These are phyloP conservation scores for Encarsia formosa DNA, from an alignment of 2,888 invertebrate genomes.

Conservation along the genomic window DNA sequence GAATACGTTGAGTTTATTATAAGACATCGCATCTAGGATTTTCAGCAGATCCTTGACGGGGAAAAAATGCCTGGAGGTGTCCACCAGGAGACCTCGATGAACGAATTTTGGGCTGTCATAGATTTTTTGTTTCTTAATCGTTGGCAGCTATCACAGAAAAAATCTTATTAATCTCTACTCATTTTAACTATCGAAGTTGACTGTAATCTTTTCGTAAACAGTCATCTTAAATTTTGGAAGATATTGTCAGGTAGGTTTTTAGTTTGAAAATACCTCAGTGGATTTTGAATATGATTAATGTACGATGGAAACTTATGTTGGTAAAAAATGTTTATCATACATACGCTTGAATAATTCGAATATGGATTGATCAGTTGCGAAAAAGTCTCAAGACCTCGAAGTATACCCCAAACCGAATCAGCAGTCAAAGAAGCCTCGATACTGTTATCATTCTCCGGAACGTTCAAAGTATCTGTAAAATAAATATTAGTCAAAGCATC, in stretches of 20 bases:
- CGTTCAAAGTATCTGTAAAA: slow-evolving; percentile 7
- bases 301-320: no score
- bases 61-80: slow-evolving; percentile 83
- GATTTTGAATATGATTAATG: no score
- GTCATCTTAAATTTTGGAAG: no score
- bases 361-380: slow-evolving; percentile 60
- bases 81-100: slow-evolving; percentile 80
- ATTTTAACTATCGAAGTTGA: no score
- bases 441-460: neutral
- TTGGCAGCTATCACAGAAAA: slow-evolving; percentile 54
- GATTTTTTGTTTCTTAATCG: slow-evolving; percentile 66
- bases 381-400: slow-evolving; percentile 83
- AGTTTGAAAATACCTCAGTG: no score
- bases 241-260: no score
- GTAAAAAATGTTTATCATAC: no score
- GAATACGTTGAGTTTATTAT: slow-evolving; percentile 88
- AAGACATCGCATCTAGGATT: slow-evolving; percentile 78
- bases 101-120: slow-evolving; percentile 73
- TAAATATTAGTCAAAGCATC: neutral
- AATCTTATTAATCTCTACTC: neutral
- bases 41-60: slow-evolving; percentile 62
- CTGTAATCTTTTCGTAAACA: no score
- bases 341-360: slow-evolving; percentile 1
- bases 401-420: slow-evolving; percentile 72
- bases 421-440: slow-evolving; percentile 43